phyloP scores from a whole-genome alignment of 2,888 invertebrate species.

The Gari tellinella region DNA sequence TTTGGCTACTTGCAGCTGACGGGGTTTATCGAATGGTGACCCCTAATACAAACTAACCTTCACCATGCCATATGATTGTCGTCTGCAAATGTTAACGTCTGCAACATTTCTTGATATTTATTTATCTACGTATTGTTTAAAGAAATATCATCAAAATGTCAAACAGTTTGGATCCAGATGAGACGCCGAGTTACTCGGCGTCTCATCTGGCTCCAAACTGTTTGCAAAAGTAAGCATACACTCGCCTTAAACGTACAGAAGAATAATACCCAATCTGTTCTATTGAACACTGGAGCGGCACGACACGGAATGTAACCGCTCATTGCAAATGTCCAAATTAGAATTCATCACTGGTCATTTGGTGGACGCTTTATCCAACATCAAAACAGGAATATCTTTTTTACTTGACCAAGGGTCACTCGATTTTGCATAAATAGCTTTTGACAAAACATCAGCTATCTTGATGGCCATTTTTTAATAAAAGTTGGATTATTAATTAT shows the following conservation, averaged over 20 bases:
- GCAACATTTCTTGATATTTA: too few species aligned
- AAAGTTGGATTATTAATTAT: conserved; percentile 34
- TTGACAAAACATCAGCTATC: not conserved
- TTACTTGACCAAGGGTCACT: conserved; percentile 29
- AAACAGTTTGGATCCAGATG: too few species aligned
- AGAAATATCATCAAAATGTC: too few species aligned
- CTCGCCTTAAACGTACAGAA: too few species aligned
- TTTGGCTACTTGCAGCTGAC: conserved; percentile 38
- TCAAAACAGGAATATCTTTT: conserved; percentile 22
- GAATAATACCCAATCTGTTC: conserved; percentile 34
- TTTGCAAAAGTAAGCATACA: too few species aligned
- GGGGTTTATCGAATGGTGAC: conserved; percentile 29
- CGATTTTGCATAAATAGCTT: conserved; percentile 20
- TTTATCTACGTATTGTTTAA: too few species aligned
- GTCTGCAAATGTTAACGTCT: too few species aligned
- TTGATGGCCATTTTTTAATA: conserved; percentile 21
- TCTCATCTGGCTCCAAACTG: too few species aligned
- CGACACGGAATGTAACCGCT: conserved; percentile 47
- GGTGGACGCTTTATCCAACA: conserved; percentile 23
- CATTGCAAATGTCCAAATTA: conserved; percentile 35
- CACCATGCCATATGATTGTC: too few species aligned
- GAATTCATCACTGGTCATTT: conserved; percentile 8
- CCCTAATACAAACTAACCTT: conserved; percentile 5
- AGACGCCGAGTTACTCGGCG: too few species aligned
- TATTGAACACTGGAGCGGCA: conserved; percentile 28